Evolutionary conservation across 1,140 invertebrate species (phyloP), one percentile per base, ranked within the genome.

Genomic region (Bombyx mori): DNA sequence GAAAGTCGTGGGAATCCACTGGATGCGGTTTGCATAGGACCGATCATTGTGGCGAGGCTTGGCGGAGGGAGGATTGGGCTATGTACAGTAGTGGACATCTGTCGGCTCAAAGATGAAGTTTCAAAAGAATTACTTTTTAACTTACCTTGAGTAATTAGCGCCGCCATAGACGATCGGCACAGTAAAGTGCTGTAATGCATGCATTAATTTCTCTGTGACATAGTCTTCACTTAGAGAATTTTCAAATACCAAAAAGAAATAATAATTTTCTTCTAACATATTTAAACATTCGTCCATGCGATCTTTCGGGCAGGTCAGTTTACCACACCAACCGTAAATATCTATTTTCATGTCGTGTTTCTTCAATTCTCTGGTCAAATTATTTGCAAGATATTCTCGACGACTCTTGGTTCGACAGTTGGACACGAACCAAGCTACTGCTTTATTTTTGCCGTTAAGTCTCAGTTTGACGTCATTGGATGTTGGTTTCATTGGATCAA

Each of bases 211-310:
- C 43, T 80, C 75, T 6, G 75, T 80, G 7, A 81, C 75, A 52
- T 79, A 81, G 59, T 83, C 76, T 12, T 73, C 74, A 54, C 63
- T 62, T 3, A 70, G 7, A 7, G 71, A 77, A 46, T 77, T 75
- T 60, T 84, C 81, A 61, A 85, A 85, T 9, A 74, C 66, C 18
- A 85, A 61, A 63, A 80, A 85, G 59, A 85, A 85, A 54, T 71
- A 81, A 57, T 85, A 85, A 42, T 77, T 62, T 10, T 56, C 62
- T 52, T 72, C 64, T 3, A 82, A 53, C 12, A 78, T 44, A 9
- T 58, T 51, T 12, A 77, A 61, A 62, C 78, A 82, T 18, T 78
- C 75, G 22, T 73, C 68, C 56, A 75, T 56, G 6, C 63, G 59
- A 18, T 72, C 61, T 60, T 58, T 71, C 2, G 78, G 71, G 56